Conservation (phyloP, 2,888 invertebrate genomes). For the Cryptocephalus primarius region DNA sequence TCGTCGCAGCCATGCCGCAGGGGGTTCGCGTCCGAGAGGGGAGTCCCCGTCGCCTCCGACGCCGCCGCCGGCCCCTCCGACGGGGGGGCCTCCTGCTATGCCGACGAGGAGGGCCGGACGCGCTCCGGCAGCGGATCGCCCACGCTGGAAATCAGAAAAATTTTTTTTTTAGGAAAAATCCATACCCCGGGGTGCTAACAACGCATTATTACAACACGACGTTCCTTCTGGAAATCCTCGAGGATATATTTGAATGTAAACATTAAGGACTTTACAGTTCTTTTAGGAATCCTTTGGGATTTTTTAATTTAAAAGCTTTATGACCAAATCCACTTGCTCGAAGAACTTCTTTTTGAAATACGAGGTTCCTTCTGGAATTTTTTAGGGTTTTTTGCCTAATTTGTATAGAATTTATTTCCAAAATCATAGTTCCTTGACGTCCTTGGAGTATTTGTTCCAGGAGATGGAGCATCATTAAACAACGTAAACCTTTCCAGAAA, state of each 20-base stretch:
- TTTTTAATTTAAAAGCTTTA: neutral
- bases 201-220: neutral
- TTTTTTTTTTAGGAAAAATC: neutral
- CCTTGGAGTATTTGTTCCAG: no score
- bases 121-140: slow-evolving; percentile 10
- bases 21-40: slow-evolving; percentile 10
- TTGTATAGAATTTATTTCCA: no score
- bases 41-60: slow-evolving; percentile 7
- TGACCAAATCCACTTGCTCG: no score
- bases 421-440: no score
- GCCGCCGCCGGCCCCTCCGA: slow-evolving; percentile 8
- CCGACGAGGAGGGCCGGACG: slow-evolving; percentile 5
- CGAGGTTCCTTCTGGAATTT: no score
- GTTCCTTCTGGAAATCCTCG: no score
- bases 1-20: slow-evolving; percentile 41
- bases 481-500: no score
- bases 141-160: slow-evolving; percentile 6
- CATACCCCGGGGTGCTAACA: slow-evolving; percentile 1
- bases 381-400: no score
- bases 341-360: no score
- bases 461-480: no score
- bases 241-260: neutral
- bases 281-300: neutral
- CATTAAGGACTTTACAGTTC: neutral
- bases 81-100: slow-evolving; percentile 11